phyloP scores from a whole-genome alignment of 2,888 invertebrate species.

The Lasioglossum pauxillum region DNA sequence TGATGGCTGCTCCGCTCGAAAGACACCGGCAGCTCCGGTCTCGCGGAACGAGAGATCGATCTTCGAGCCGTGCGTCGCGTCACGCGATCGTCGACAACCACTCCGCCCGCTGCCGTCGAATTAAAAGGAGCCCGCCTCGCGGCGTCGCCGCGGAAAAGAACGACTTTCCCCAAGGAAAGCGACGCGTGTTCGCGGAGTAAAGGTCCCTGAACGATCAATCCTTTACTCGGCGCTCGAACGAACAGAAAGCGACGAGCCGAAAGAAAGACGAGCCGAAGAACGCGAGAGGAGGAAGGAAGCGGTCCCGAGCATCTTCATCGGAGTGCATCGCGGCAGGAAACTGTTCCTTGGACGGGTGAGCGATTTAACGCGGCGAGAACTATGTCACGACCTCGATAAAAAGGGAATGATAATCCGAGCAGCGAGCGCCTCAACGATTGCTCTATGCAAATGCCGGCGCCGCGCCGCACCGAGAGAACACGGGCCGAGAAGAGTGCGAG shows the following conservation, averaged over 20 bases:
- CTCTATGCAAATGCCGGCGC: slow-evolving; percentile 50
- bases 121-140: slow-evolving; percentile 21
- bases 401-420: slow-evolving; percentile 63
- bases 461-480: neutral
- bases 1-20: slow-evolving; percentile 59
- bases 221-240: slow-evolving; percentile 4
- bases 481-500: neutral
- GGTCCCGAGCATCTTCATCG: neutral
- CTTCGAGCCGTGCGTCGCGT: slow-evolving; percentile 41
- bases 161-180: neutral
- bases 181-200: slow-evolving; percentile 15
- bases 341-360: slow-evolving; percentile 37
- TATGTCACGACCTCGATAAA: slow-evolving; percentile 62
- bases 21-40: slow-evolving; percentile 55
- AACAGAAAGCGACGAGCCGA: neutral
- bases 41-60: slow-evolving; percentile 60
- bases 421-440: slow-evolving; percentile 40
- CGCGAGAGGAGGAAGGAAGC: too few relatives aligned
- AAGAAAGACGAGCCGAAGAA: neutral
- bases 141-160: neutral
- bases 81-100: slow-evolving; percentile 56
- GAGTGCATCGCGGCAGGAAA: slow-evolving; percentile 26
- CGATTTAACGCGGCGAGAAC: slow-evolving; percentile 53
- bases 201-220: slow-evolving; percentile 19
- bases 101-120: slow-evolving; percentile 38